Base-by-base conservation (phyloP, 2,888 invertebrate genomes). In the Drosophila lutescens region DNA sequence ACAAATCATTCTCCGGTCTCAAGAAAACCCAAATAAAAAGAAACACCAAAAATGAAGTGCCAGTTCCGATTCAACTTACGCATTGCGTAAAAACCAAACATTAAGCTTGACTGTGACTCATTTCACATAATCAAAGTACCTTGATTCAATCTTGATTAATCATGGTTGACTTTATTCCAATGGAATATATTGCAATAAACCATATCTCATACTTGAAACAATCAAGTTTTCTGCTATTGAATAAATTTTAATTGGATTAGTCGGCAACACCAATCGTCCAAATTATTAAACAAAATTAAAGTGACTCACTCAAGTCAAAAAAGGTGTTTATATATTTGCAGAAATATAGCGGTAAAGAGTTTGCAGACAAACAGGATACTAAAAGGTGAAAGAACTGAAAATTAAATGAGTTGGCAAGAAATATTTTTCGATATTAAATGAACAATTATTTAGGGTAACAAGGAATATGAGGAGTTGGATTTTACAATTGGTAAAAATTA, bases 1-100 rank as follows among this genome's bases (percentile, higher is more conserved):
- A 63, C 58, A 61, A 56, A 69, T 74, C 65, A 62, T 76, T 63
- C 61, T 40, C 41, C 30, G 40, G 44, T 30, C 54, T 15, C 60
- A 23, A 32, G 26, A 54, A 38, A 61, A 61, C 40, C 43, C 36
- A 17, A 54, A 77, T 65, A 72, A 32, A 47, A 32, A 15, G 32
- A 49, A 34, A 68, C 54, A 43, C 60, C 34, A 44, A 60, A 63
- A 50, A 61, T 61, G 36, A 54, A 66, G 60, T 61, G 61, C 26
- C 63, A 66, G 50, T 55, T 67, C 58, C 47, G 59, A 76, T 68
- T 63, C 53, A 60, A 58, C 66, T 66, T 68, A 83, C 62, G 67
- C 67, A 66, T 71, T 68, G 30, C 62, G 77, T 72, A 63, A 77
- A 80, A 63, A 38, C 67, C 62, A 63, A 43, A 38, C 43, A 51